Evolutionary conservation across 2,113 vertebrate genomes (phyloP).

Genomic region (Dasyurus viverrinus): DNA sequence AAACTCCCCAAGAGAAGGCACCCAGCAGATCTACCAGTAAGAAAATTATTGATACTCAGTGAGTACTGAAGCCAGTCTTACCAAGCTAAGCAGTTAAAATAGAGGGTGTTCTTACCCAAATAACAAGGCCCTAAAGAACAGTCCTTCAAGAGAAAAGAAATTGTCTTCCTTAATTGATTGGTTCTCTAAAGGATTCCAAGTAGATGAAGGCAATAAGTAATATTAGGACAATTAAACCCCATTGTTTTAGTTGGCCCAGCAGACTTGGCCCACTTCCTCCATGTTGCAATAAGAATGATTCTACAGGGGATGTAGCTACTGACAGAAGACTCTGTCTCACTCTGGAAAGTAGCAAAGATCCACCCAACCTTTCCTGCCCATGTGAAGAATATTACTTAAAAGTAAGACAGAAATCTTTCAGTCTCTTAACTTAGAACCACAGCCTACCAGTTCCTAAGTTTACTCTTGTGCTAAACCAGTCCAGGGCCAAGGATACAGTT

Average conservation of each 20-base stretch:
- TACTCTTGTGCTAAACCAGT: background rate
- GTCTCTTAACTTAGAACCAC: background rate
- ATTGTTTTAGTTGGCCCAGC: slow-evolving; percentile 14
- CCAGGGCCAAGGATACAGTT: background rate
- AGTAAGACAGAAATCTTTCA: background rate
- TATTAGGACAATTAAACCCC: slow-evolving; percentile 12
- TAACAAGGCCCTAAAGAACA: background rate
- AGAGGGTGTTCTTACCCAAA: background rate
- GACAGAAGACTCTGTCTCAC: background rate
- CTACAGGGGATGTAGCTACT: background rate
- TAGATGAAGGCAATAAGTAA: slow-evolving; percentile 10
- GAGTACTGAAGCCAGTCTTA: background rate
- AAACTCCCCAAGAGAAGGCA: background rate
- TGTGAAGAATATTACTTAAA: background rate
- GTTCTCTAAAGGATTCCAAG: slow-evolving; percentile 25
- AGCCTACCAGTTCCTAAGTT: background rate
- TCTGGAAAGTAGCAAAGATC: background rate
- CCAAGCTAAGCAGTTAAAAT: background rate
- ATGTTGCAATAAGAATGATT: background rate
- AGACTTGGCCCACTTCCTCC: slow-evolving; percentile 7
- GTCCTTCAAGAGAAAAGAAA: slow-evolving; percentile 14
- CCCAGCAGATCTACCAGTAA: background rate
- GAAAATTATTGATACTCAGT: background rate
- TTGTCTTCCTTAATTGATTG: slow-evolving; percentile 36
- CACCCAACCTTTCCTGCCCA: background rate